Evolutionary conservation across 2,113 vertebrate genomes (phyloP), one percentile per base, ranked within the genome.

Genomic region (Podarcis raffonei): DNA sequence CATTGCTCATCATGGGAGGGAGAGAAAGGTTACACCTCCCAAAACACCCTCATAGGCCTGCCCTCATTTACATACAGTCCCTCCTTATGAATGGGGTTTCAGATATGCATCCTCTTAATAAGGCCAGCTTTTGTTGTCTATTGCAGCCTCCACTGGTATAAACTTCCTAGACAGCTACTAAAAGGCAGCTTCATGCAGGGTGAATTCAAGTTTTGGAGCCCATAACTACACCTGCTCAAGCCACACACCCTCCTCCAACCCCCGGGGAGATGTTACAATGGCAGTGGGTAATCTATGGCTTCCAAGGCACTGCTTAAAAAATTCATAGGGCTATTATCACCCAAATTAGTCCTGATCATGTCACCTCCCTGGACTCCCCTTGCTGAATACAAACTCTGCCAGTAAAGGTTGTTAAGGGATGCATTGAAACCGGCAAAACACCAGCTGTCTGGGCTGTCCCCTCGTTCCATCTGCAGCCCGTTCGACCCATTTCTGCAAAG

Each of bases 301-400:
- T 30, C 7, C n/a, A 18, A 22, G 25, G 66, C 23, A 74, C 42
- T 57, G 5, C 57, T 32, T 12, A 3, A 27, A 16, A 71, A 53
- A 80, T 57, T 48, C n/a, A 39, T 0, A 37, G 25, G 57, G 66
- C 2, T 27, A 0, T 0, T 23, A 37, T 57, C 20, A 71, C 4
- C 57, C 35, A 25, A 81, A 81, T 11, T 0, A 85, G 8, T n/a
- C 0, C 0, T 3, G 22, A 32, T 18, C 74, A 4, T 3, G 82
- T 42, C 37, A 83, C 0, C 20, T 1, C 1, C 77, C 84, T 16
- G 66, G 87, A 23, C 7, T 72, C 80, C 11, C 0, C 4, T 35
- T 4, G 2, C 79, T 89, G 90, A 42, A 32, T 0, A 2, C 65
- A 12, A 74, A 82, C 53, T 0, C 7, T 69, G 1, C 4, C 83